phyloP scores from a whole-genome alignment of 2,888 invertebrate species.

The Thereva unica region DNA sequence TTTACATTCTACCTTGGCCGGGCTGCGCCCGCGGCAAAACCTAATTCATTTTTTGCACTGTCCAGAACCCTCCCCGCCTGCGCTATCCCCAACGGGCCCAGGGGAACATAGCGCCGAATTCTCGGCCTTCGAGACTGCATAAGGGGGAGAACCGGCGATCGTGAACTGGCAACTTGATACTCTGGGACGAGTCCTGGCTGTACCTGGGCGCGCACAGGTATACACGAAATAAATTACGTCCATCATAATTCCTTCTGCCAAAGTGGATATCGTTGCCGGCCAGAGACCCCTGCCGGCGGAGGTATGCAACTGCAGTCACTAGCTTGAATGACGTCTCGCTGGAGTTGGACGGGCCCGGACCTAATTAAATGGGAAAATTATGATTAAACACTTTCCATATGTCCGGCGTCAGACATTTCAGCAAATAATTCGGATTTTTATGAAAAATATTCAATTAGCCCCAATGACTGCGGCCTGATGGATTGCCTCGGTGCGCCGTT shows the following conservation, averaged over 20 bases:
- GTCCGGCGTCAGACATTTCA: conserved; percentile 34
- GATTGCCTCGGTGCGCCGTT: background rate
- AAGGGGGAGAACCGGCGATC: conserved; percentile 3
- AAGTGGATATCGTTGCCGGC: conserved; percentile 8
- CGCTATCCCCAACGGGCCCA: background rate
- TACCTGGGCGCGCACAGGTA: background rate
- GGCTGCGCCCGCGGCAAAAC: conserved; percentile 35
- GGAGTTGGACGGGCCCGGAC: conserved; percentile 19
- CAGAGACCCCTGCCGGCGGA: conserved; percentile 2
- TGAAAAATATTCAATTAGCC: conserved; percentile 34
- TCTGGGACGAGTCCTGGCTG: conserved; percentile 18
- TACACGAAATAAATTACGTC: conserved; percentile 21
- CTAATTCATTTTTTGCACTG: conserved; percentile 21
- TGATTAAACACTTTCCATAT: conserved; percentile 34
- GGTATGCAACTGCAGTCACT: background rate
- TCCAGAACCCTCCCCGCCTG: background rate
- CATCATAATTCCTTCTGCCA: conserved; percentile 27
- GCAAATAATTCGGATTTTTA: conserved; percentile 29
- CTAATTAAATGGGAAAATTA: conserved; percentile 34
- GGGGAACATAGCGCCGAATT: no score
- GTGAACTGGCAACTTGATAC: conserved; percentile 23
- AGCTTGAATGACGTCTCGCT: conserved; percentile 13
- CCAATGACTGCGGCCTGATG: conserved; percentile 12
- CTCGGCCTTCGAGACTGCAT: background rate
- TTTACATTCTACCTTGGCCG: conserved; percentile 37